Conservation (phyloP, 2,113 vertebrate species). For the Mionectes macconnelli region DNA sequence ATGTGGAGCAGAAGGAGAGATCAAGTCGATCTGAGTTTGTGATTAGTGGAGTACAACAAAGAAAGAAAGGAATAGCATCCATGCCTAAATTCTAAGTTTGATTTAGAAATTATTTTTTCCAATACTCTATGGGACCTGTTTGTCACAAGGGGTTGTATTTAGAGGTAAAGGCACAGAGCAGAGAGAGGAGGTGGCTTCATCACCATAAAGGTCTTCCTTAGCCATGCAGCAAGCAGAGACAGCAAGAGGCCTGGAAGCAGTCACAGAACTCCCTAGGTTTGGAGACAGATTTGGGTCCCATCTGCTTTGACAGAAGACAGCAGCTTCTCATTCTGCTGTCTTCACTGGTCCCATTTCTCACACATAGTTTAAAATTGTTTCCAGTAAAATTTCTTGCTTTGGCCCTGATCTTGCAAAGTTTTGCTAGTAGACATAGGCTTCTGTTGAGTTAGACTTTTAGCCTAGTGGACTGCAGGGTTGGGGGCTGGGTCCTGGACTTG, state of each 20-base stretch:
- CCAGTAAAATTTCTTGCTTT: background rate
- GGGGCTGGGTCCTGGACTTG: background rate
- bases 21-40: background rate
- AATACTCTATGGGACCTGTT: too few relatives aligned
- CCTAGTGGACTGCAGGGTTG: background rate
- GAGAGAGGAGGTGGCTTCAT: background rate
- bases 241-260: background rate
- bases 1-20: background rate
- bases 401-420: background rate
- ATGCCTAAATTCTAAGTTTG: background rate
- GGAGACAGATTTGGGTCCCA: background rate
- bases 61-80: background rate
- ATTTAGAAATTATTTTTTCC: background rate
- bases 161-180: background rate
- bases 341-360: background rate
- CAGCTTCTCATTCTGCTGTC: background rate
- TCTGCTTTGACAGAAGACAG: too few relatives aligned
- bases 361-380: background rate
- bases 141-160: background rate
- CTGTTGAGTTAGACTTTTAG: background rate
- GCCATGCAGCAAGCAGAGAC: background rate
- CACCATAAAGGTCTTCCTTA: background rate
- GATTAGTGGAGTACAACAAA: background rate
- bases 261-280: background rate
- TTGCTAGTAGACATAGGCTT: background rate